A percentile compares a stretch with the other conserved stretches of the same genome.
These are phyloP conservation scores for Hypotaenidia okinawae DNA, from an alignment of 2,797 vertebrate species.

Conservation along the genomic window DNA sequence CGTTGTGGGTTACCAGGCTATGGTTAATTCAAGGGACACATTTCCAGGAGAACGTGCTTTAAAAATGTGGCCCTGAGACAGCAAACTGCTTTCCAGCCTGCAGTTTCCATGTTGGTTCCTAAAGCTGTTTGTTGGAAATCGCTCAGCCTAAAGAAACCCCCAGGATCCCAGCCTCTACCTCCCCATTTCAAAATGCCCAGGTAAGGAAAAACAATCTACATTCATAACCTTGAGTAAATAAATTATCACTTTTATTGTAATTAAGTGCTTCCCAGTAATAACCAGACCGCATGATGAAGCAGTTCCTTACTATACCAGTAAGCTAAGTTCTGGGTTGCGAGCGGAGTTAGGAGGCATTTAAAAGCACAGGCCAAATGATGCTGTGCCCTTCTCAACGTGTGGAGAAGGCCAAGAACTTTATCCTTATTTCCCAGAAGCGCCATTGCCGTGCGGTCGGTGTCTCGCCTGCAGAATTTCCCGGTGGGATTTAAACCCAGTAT, in stretches of 20 bases:
- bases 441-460: background rate
- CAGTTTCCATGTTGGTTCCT: background rate
- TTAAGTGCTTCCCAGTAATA: background rate
- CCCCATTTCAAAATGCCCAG: background rate
- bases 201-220: slow-evolving; percentile 2
- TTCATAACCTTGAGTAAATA: slow-evolving; percentile 39
- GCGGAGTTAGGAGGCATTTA: background rate
- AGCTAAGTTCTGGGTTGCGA: background rate
- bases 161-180: background rate
- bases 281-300: background rate
- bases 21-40: background rate
- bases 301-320: background rate
- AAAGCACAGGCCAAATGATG: background rate
- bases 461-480: background rate
- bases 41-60: background rate
- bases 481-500: background rate
- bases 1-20: background rate
- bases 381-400: rapidly evolving
- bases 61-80: background rate
- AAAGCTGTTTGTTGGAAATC: background rate
- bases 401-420: background rate
- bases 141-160: background rate
- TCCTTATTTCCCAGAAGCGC: background rate
- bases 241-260: slow-evolving; percentile 37
- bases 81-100: background rate